These are phyloP conservation scores for Echiichthys vipera DNA, from an alignment of 2,797 vertebrate genomes.

Conservation along the genomic window DNA sequence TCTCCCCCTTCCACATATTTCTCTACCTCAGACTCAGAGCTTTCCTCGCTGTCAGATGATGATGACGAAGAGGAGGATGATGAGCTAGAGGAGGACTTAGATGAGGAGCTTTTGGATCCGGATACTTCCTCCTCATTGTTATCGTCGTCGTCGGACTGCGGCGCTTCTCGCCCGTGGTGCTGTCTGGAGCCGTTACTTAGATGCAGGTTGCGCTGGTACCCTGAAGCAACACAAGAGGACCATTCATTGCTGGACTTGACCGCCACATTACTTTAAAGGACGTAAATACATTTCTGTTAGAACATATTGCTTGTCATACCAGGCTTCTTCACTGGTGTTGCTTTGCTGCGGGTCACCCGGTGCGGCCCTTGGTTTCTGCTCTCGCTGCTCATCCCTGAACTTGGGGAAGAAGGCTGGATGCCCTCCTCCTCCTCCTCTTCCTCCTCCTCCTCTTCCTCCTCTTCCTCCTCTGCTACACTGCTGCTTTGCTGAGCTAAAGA, in stretches of 20 bases:
- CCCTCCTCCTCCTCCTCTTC: conserved; percentile 83
- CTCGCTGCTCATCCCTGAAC: conserved; percentile 83
- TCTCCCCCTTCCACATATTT: conserved; percentile 94
- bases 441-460: conserved; percentile 70
- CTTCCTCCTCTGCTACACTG: conserved; percentile 82
- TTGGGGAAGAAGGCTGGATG: conserved; percentile 86
- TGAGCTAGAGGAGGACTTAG: conserved; percentile 79
- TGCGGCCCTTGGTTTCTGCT: conserved; percentile 79
- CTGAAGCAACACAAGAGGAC: conserved; percentile 59
- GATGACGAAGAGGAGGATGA: conserved; percentile 85
- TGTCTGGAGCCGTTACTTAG: conserved; percentile 88
- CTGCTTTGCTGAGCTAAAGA: conserved; percentile 86
- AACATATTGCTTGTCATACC: conserved; percentile 59
- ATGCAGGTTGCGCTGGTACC: conserved; percentile 73
- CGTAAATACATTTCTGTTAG: background rate
- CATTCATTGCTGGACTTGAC: conserved; percentile 7
- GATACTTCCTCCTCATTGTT: conserved; percentile 75
- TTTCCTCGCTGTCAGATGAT: conserved; percentile 87
- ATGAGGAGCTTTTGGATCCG: conserved; percentile 83
- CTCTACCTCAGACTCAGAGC: conserved; percentile 89
- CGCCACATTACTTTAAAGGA: background rate
- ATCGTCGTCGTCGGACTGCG: conserved; percentile 78
- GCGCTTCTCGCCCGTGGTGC: conserved; percentile 44
- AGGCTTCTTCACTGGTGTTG: conserved; percentile 84
- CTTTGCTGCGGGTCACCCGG: conserved; percentile 84